Base-by-base conservation (phyloP, 2,888 invertebrate species). In the Tetragonula carbonaria region DNA sequence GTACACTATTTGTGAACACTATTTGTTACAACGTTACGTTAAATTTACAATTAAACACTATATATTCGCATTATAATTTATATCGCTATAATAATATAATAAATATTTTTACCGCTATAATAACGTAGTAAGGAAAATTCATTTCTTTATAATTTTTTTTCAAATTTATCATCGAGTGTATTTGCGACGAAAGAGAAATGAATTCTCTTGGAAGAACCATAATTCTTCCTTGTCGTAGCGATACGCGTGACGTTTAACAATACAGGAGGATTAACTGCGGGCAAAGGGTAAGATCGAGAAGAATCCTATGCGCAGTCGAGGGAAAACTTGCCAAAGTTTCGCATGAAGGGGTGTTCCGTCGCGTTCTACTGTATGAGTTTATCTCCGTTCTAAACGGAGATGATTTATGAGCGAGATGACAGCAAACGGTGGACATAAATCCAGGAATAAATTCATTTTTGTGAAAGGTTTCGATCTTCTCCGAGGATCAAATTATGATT, bases 361-460 rank as follows among this genome's bases (percentile, higher is more conserved):
- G 76, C 38, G 33, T 73, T 38, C 76, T 16, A 45, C 73, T 63
- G 53, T 21, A 50, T 16, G 55, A 65, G 82, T 87, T 74, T 75
- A 73, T 83, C 80, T 75, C 67, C 81, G 73, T 82, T 66, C 73
- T 80, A 66, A 28, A 65, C 67, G 18, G 70, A 33, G 80, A 92
- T 93, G 93, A 93, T 93, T 93, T 93, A 93, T 89, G 89, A 82
- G 57, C 77, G 74, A 74, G 86, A 81, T 90, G 88, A 92, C 90
- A 90, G 92, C 90, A 92, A 90, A 88, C 84, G 83, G 77, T 83
- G 82, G 86, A 86, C 86, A 92, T 93, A 92, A 93, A 92, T 90
- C 84, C 88, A 80, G 87, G 91, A 92, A 93, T 93, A 92, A 93
- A 93, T 93, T 93, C 93, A 93, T 93, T 93, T 92, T 90, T 91